A percentile compares a stretch with the other conserved stretches of the same genome.
Conservation (phyloP, 2,888 invertebrate species). For the Octonoba sinensis region DNA sequence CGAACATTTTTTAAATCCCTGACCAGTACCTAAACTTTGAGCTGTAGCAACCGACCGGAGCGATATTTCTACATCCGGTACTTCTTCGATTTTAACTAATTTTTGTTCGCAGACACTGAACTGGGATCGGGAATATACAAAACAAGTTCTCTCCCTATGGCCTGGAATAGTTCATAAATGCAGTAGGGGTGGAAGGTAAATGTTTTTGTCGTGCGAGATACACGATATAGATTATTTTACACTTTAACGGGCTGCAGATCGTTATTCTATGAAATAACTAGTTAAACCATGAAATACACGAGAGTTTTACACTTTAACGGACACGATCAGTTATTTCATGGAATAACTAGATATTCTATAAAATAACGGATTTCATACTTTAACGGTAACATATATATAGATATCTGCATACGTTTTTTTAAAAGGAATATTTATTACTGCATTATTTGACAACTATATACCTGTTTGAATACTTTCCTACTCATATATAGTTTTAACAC, state of each 20-base stretch:
- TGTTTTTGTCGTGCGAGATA: no score
- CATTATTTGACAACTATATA: no score
- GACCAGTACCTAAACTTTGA: slow-evolving; percentile 27
- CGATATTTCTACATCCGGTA: slow-evolving; percentile 56
- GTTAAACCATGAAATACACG: slow-evolving; percentile 58
- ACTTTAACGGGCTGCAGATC: no score
- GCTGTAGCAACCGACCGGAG: slow-evolving; percentile 53
- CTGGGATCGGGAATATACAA: slow-evolving; percentile 47
- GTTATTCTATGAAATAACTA: slow-evolving; percentile 15
- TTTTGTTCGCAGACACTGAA: slow-evolving; percentile 55
- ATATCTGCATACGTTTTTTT: no score
- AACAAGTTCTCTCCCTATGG: slow-evolving; percentile 36
- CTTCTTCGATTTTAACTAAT: slow-evolving; percentile 55
- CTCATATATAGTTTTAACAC: no score
- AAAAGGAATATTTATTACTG: no score
- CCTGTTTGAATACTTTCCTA: no score
- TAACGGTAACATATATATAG: slow-evolving; percentile 13
- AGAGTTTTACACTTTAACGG: slow-evolving; percentile 54
- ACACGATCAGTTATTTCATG: slow-evolving; percentile 53
- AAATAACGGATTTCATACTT: slow-evolving; percentile 53
- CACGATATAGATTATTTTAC: no score
- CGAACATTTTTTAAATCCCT: slow-evolving; percentile 3
- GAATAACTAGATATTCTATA: slow-evolving; percentile 50
- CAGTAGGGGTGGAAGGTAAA: no score
- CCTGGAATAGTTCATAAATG: slow-evolving; percentile 50